A percentile compares a stretch with the other conserved stretches of the same genome.
Evolutionary conservation across 1,140 invertebrate genomes (phyloP).

Genomic region (Heliconius himera): DNA sequence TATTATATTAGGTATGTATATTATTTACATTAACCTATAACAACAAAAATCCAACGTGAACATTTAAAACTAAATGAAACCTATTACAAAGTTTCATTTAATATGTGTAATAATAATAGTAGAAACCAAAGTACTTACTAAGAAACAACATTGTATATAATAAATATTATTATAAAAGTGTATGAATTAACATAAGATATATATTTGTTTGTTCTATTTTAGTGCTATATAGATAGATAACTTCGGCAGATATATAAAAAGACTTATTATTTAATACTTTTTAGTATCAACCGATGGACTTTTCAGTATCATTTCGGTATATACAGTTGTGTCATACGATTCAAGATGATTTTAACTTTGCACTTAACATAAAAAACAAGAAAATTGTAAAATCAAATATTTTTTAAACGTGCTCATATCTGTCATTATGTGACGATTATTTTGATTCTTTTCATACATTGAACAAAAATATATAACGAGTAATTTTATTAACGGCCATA

Average conservation of each 20-base stretch:
- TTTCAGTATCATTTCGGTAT: background rate
- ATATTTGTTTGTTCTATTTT: background rate
- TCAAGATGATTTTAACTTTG: background rate
- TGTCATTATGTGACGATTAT: background rate
- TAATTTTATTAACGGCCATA: no score
- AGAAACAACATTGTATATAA: slow-evolving; percentile 3
- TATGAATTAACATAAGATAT: background rate
- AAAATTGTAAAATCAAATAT: background rate
- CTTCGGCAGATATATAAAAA: background rate
- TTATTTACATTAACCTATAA: slow-evolving; percentile 34
- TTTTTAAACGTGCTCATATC: background rate
- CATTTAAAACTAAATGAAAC: no score
- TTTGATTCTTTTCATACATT: background rate
- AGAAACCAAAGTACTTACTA: background rate
- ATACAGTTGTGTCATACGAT: background rate
- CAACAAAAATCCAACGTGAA: slow-evolving; percentile 1
- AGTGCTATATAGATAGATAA: background rate
- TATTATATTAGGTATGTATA: slow-evolving; percentile 5
- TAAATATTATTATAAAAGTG: background rate
- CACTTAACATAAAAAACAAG: background rate
- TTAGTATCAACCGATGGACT: background rate
- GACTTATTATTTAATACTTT: background rate
- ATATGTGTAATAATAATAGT: background rate
- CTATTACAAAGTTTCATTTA: no score
- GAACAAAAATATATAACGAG: no score